Evolutionary conservation across 2,797 vertebrate genomes (phyloP), one percentile per base, ranked within the genome.

Genomic region (Peromyscus aztecus): DNA sequence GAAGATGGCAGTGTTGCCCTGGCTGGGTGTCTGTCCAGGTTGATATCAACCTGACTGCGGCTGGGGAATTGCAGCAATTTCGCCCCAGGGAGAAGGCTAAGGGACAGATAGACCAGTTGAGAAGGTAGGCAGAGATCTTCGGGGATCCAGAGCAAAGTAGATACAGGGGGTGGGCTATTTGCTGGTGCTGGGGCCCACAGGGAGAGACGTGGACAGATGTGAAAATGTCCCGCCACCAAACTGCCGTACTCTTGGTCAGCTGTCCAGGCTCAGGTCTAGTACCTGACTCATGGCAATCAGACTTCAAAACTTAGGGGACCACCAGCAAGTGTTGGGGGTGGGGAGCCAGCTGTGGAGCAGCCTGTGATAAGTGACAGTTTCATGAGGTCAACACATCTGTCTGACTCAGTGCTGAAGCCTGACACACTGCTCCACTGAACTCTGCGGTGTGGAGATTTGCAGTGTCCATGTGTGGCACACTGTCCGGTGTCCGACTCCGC

Each of bases 351-450:
- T 75, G 75, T 65, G 21, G 90, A 92, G 55, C 65, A 63, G 89
- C 80, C 81, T 93, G 87, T 95, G 90, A 71, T 59, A 87, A 78
- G 89, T 95, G 84, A 78, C 82, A 91, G 93, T 94, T 96, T 96
- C 92, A 92, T 75, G 91, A 86, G 77, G 85, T 94, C 96, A 94
- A 1, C 92, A 95, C 97, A 97, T 97, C 92, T 97, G 91, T 92
- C 87, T 90, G 84, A 90, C 90, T 88, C 87, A 92, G 12, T 94
- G 87, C 90, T 43, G 83, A 89, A 71, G 65, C 71, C 83, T 24
- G 29, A n/a, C 93, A 89, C 84, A 57, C 59, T 0, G 3, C 89
- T 7, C 0, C 57, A n/a, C 63, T 8, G 14, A 83, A 76, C 71
- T 57, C 71, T 57, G 24, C 55, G 77, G 93, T 57, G 17, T 2